Percentiles rank a stretch among this genome's conserved stretches.
phyloP scores from a whole-genome alignment of 2,797 vertebrate species.

The Acanthurus tractus region DNA sequence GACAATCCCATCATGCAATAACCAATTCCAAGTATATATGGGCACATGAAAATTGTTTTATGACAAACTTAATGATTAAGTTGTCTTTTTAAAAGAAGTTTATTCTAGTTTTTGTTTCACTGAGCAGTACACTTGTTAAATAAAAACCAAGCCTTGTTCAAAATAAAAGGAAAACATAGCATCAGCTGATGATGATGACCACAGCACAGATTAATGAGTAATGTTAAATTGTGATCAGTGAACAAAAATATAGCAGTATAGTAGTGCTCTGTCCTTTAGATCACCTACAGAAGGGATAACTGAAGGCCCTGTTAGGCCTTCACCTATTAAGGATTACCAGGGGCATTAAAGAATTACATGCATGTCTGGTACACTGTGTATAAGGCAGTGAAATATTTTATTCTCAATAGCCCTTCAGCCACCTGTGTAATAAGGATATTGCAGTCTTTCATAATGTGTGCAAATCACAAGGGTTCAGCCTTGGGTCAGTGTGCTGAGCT shows the following conservation, averaged over 20 bases:
- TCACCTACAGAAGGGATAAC: not conserved
- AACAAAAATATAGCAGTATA: not conserved
- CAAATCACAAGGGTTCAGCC: conserved; percentile 62
- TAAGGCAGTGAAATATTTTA: not conserved
- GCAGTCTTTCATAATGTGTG: conserved; percentile 34
- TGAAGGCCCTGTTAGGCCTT: not conserved
- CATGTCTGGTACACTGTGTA: not conserved
- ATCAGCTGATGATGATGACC: not conserved
- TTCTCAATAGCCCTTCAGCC: not conserved
- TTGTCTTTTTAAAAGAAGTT: not conserved
- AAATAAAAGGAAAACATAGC: not conserved
- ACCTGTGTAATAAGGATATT: conserved; percentile 30
- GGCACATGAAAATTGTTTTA: not conserved
- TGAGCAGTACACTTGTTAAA: not conserved
- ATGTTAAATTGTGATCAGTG: not conserved
- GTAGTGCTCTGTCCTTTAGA: not conserved
- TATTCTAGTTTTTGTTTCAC: not conserved
- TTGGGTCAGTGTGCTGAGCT: conserved; percentile 68
- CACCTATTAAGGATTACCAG: not conserved
- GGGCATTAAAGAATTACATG: not conserved
- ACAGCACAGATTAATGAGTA: not conserved
- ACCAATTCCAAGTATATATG: not conserved
- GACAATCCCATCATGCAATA: not conserved
- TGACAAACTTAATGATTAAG: not conserved
- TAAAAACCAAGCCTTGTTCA: not conserved